phyloP scores from a whole-genome alignment of 2,888 invertebrate species.

The Ditula angustiorana region DNA sequence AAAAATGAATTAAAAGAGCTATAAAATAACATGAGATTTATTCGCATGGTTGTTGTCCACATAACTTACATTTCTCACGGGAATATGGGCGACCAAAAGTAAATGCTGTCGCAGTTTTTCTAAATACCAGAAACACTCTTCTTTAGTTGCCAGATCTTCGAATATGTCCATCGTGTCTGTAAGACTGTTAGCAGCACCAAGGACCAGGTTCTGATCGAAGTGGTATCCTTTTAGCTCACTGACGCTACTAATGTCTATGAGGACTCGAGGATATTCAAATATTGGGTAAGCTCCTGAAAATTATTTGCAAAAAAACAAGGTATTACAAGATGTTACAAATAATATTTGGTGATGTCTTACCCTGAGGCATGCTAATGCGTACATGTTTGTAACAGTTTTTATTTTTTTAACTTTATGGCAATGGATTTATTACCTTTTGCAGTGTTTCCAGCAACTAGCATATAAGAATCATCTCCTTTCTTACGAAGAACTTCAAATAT shows the following conservation, averaged over 20 bases:
- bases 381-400: no score
- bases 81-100: constrained; percentile 89
- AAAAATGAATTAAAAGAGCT: no score
- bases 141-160: constrained; percentile 54
- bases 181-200: constrained; percentile 87
- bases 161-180: constrained; percentile 83
- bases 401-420: no score
- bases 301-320: no score
- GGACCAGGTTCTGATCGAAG: constrained; percentile 72
- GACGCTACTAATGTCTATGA: constrained; percentile 88
- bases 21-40: no score
- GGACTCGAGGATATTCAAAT: constrained; percentile 72
- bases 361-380: no score
- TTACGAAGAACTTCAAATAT: constrained; percentile 76
- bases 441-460: constrained; percentile 90
- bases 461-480: constrained; percentile 77
- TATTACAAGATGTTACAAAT: no score
- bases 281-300: constrained; percentile 77
- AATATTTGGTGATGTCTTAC: no score
- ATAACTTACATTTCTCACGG: constrained; percentile 89
- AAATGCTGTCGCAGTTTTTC: constrained; percentile 87
- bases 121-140: constrained; percentile 85
- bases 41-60: no score
- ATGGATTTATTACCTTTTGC: constrained; percentile 88
- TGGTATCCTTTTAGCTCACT: constrained; percentile 80